These are phyloP conservation scores for Eurosta solidaginis DNA, from an alignment of 1,140 invertebrate genomes.

Conservation along the genomic window DNA sequence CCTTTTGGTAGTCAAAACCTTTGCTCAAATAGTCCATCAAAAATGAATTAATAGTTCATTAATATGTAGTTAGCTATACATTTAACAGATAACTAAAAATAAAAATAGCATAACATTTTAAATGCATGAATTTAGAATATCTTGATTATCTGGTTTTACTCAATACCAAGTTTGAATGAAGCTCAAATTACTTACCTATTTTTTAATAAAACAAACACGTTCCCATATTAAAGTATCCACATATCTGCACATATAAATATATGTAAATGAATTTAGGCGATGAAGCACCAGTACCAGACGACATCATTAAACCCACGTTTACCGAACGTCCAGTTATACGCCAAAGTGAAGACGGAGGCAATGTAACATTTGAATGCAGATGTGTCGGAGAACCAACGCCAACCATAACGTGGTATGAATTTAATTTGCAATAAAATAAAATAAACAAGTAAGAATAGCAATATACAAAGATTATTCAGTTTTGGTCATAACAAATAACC, in stretches of 20 bases:
- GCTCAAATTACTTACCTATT: neutral
- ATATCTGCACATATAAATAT: neutral
- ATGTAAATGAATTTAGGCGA: constrained; percentile 70
- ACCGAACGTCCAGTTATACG: constrained; percentile 93
- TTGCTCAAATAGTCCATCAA: too few species aligned
- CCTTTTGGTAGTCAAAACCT: too few species aligned
- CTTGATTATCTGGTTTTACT: too few species aligned
- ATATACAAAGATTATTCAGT: too few species aligned
- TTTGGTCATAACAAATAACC: too few species aligned
- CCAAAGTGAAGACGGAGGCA: constrained; percentile 90
- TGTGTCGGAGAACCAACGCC: constrained; percentile 94
- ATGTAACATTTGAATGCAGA: constrained; percentile 93
- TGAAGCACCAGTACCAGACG: constrained; percentile 85
- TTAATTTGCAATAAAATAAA: neutral
- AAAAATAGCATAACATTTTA: too few species aligned
- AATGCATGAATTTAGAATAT: too few species aligned
- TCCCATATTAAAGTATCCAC: neutral
- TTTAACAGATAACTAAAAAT: too few species aligned
- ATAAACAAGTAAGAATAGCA: neutral
- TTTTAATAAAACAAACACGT: neutral
- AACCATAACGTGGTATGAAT: constrained; percentile 81
- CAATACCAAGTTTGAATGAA: too few species aligned
- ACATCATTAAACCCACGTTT: constrained; percentile 92
- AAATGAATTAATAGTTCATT: too few species aligned
- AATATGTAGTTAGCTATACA: too few species aligned